Percentiles rank a stretch among this genome's conserved stretches.
Evolutionary conservation across 1,140 invertebrate species (phyloP).

Genomic region (Nephotettix cincticeps): DNA sequence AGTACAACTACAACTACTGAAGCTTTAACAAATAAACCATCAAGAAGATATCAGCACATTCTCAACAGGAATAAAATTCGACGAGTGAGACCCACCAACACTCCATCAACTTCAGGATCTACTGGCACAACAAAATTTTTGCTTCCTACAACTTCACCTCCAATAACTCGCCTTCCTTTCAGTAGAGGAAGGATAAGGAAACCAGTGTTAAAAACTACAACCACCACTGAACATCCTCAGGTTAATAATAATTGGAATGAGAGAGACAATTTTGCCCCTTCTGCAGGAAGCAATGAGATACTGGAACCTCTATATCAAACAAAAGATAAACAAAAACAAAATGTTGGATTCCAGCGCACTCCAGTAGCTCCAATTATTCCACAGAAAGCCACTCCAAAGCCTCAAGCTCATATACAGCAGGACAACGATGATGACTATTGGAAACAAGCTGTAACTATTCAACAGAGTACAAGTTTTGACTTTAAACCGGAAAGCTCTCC

Average conservation of each 20-base stretch:
- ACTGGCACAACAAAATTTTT: conserved; percentile 31
- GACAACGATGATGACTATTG: conserved; percentile 35
- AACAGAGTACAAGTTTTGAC: conserved; percentile 41
- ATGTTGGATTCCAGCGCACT: neutral
- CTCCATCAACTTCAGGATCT: conserved; percentile 11
- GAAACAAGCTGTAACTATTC: conserved; percentile 40
- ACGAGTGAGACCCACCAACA: conserved; percentile 17
- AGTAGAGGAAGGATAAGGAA: conserved; percentile 36
- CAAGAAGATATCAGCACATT: conserved; percentile 30
- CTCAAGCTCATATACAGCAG: neutral
- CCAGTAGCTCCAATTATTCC: neutral
- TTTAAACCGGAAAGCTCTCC: conserved; percentile 32
- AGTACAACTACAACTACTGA: conserved; percentile 20
- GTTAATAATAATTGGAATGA: conserved; percentile 15
- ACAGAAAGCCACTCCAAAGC: conserved; percentile 2
- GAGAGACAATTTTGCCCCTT: conserved; percentile 31
- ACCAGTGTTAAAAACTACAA: conserved; percentile 34
- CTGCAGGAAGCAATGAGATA: conserved; percentile 33
- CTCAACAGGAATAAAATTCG: conserved; percentile 28
- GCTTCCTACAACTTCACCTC: conserved; percentile 29
- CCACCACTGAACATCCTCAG: conserved; percentile 17
- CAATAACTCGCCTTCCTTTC: conserved; percentile 27
- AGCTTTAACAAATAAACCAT: neutral
- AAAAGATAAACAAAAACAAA: neutral
- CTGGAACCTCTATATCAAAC: conserved; percentile 24